Percentiles rank a stretch among this genome's conserved stretches.
These are phyloP conservation scores for Cheirogaleus medius DNA, from an alignment of 2,113 vertebrate genomes.

Conservation along the genomic window DNA sequence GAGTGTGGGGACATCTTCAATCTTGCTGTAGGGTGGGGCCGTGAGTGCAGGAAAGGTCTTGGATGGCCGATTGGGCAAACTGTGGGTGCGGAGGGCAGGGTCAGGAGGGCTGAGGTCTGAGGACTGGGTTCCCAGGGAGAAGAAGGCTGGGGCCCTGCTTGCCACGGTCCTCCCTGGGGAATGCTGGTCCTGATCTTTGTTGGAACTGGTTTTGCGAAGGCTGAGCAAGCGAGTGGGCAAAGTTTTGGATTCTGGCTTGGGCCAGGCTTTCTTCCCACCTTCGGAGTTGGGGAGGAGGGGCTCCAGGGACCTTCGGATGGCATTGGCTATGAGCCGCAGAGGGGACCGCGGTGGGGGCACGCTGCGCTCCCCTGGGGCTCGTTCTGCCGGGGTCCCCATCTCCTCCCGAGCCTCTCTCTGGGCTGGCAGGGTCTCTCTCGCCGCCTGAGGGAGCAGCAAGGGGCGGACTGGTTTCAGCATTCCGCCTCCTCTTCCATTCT, in stretches of 20 bases:
- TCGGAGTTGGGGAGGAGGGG: constrained; percentile 71
- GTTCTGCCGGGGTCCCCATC: background rate
- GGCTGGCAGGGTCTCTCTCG: background rate
- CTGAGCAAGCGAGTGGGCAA: constrained; percentile 46
- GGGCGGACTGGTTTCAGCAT: background rate
- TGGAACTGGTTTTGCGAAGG: constrained; percentile 65
- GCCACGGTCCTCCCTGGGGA: background rate
- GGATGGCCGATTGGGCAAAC: constrained; percentile 49
- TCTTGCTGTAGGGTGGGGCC: constrained; percentile 47
- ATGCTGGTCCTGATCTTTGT: constrained; percentile 26
- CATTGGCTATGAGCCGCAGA: constrained; percentile 79
- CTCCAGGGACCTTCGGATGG: constrained; percentile 80
- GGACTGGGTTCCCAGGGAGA: background rate
- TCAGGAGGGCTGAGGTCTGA: background rate
- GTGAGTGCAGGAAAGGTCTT: background rate
- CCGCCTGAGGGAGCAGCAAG: background rate
- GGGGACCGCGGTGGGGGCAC: constrained; percentile 78
- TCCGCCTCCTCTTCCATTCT: background rate
- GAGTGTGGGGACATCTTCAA: constrained; percentile 85
- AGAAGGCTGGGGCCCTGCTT: constrained; percentile 8
- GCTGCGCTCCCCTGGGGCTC: constrained; percentile 11
- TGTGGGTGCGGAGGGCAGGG: constrained; percentile 37
- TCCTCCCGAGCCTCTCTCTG: constrained; percentile 22
- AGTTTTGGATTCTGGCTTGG: constrained; percentile 69
- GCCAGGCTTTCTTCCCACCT: constrained; percentile 69